phyloP scores from a whole-genome alignment of 2,888 invertebrate genomes.

The Euproctis similis region DNA sequence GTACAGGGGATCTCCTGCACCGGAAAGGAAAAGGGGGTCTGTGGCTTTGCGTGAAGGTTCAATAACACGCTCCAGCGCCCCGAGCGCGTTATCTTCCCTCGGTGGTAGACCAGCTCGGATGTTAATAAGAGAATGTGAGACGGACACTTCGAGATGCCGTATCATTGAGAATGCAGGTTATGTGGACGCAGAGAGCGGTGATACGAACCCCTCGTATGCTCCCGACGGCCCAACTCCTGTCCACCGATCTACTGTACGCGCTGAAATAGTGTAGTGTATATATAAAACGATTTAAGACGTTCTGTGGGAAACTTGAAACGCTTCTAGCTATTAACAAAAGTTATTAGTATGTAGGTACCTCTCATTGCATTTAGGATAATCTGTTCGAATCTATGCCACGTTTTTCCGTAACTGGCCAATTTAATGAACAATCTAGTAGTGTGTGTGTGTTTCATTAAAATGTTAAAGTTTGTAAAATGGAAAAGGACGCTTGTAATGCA shows the following conservation, averaged over 20 bases:
- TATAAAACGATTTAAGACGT: conserved; percentile 40
- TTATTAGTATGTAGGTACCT: conserved; percentile 65
- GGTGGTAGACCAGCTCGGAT: conserved; percentile 63
- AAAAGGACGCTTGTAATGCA: too few species aligned
- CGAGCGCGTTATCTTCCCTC: conserved; percentile 41
- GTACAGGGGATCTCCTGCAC: conserved; percentile 73
- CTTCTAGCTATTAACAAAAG: conserved; percentile 63
- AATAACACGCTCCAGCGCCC: conserved; percentile 53
- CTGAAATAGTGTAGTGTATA: conserved; percentile 55
- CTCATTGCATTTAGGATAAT: conserved; percentile 61
- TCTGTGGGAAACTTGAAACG: conserved; percentile 70
- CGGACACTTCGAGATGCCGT: conserved; percentile 58
- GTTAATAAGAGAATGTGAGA: conserved; percentile 52
- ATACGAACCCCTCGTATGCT: conserved; percentile 64
- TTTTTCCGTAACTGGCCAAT: too few species aligned
- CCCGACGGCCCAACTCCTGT: conserved; percentile 65
- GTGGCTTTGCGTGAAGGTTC: conserved; percentile 67
- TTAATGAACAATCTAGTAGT: too few species aligned
- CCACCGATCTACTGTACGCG: conserved; percentile 37
- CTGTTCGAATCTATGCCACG: conserved; percentile 62
- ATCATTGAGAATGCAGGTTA: conserved; percentile 71
- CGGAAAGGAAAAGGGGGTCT: conserved; percentile 68
- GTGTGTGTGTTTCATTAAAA: too few species aligned
- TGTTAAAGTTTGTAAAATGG: too few species aligned
- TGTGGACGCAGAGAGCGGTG: conserved; percentile 57